Evolutionary conservation across 2,888 invertebrate genomes (phyloP), one percentile per base, ranked within the genome.

Genomic region (Apocheima hispidaria): DNA sequence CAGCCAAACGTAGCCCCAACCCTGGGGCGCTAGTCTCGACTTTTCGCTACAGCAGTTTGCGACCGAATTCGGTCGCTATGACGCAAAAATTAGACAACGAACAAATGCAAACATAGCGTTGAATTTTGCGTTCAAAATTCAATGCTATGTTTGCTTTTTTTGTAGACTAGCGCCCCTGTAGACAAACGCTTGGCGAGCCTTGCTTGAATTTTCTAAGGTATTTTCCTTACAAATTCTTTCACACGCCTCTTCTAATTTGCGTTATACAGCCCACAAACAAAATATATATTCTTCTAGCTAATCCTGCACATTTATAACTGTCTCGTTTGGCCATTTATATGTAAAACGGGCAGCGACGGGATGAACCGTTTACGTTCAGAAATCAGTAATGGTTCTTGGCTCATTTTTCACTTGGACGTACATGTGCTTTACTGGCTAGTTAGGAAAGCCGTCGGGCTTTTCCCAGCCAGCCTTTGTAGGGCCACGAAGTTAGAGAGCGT

Each of bases 301-400:
- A 53, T 60, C 58, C 46, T 9, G 26, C 7, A 44, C 43, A 44
- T 66, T 60, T 60, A 63, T 66, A 55, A 53, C 52, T 59, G 49
- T 59, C 60, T 56, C 41, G 67, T 70, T 67, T 63, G 52, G 56
- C 57, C 41, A 70, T 70, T 68, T 67, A 60, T 63, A 70, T 67
- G 69, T 64, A 70, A 64, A 66, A 35, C 57, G 61, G 55, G 28
- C 49, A 21, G 38, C 48, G 51, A 18, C n/a, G 38, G 55, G 38
- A 40, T 43, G 40, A 26, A 46, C 16, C 61, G 58, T 61, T 60
- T 59, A 56, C 41, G 51, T 60, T 55, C 55, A 59, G 63, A 65
- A 66, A 68, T 69, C 63, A 56, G 63, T 64, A 62, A 60, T 51
- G 59, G 46, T 48, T 55, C 43, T 51, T 36, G 40, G 62, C 38